phyloP scores from a whole-genome alignment of 2,797 vertebrate genomes.

The Chaunax sp. region DNA sequence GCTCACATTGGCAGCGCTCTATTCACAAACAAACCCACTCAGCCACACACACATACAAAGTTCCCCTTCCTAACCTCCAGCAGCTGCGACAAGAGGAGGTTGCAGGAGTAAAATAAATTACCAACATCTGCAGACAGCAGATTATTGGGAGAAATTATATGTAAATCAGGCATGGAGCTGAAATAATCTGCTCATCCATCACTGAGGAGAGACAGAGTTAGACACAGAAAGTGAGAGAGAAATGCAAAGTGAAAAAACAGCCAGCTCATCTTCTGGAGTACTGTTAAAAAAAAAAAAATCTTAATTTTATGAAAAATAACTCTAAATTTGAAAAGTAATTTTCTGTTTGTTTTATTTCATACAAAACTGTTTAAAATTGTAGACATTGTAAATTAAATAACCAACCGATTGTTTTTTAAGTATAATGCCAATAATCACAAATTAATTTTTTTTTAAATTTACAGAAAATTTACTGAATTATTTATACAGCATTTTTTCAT shows the following conservation, averaged over 20 bases:
- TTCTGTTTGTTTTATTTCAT: too few relatives aligned
- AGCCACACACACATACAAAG: slow-evolving; percentile 3
- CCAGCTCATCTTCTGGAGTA: slow-evolving; percentile 28
- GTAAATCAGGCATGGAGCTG: slow-evolving; percentile 71
- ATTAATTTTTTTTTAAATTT: too few relatives aligned
- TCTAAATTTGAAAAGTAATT: too few relatives aligned
- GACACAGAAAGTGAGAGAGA: slow-evolving; percentile 18
- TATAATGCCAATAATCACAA: too few relatives aligned
- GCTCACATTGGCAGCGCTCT: not conserved
- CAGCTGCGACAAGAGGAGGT: slow-evolving; percentile 80
- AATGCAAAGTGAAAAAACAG: slow-evolving; percentile 33
- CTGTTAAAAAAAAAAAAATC: too few relatives aligned
- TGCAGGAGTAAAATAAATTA: slow-evolving; percentile 74
- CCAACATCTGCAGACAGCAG: slow-evolving; percentile 79
- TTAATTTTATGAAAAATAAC: too few relatives aligned
- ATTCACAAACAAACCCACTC: slow-evolving; percentile 1
- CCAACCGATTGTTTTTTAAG: too few relatives aligned
- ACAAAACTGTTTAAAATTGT: too few relatives aligned
- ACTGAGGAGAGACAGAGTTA: slow-evolving; percentile 9
- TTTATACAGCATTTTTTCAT: too few relatives aligned
- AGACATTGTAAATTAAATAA: too few relatives aligned
- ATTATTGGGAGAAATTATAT: slow-evolving; percentile 81
- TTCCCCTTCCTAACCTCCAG: slow-evolving; percentile 47
- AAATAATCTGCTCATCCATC: slow-evolving; percentile 57
- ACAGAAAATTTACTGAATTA: too few relatives aligned